Conservation (phyloP, 2,113 vertebrate genomes). For the Nesogale talazaci region DNA sequence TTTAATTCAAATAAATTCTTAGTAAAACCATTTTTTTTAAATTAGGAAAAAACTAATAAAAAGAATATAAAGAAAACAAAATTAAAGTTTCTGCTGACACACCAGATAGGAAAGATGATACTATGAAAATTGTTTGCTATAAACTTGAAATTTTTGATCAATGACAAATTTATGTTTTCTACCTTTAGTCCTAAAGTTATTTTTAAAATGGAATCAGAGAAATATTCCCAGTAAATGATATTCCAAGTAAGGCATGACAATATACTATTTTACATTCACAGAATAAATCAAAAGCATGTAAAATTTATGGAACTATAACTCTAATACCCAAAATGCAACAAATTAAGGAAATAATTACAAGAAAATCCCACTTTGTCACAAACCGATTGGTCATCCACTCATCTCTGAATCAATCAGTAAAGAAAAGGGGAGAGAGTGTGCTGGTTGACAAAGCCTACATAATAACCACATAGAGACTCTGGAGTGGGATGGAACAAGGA, state of each 20-base stretch:
- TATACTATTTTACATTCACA: no score
- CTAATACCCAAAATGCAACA: neutral
- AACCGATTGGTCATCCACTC: neutral
- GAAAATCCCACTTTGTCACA: neutral
- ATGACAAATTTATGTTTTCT: neutral
- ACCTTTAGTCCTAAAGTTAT: no score
- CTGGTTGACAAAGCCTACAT: neutral
- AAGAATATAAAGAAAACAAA: neutral
- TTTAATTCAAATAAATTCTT: neutral
- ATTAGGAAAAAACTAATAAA: neutral
- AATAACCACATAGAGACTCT: neutral
- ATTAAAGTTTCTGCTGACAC: neutral
- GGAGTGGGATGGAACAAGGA: neutral
- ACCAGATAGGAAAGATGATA: neutral
- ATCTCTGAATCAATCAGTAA: neutral
- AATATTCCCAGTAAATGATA: no score
- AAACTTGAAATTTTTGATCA: neutral
- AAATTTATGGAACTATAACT: neutral
- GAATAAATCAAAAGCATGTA: neutral
- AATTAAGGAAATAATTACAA: neutral
- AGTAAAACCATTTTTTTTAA: neutral
- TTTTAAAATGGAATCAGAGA: no score
- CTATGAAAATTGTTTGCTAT: conserved; percentile 12
- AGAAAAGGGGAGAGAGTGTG: neutral
- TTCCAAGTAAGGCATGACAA: no score